Base-by-base conservation (phyloP, 2,888 invertebrate species). In the Metalampra italica region DNA sequence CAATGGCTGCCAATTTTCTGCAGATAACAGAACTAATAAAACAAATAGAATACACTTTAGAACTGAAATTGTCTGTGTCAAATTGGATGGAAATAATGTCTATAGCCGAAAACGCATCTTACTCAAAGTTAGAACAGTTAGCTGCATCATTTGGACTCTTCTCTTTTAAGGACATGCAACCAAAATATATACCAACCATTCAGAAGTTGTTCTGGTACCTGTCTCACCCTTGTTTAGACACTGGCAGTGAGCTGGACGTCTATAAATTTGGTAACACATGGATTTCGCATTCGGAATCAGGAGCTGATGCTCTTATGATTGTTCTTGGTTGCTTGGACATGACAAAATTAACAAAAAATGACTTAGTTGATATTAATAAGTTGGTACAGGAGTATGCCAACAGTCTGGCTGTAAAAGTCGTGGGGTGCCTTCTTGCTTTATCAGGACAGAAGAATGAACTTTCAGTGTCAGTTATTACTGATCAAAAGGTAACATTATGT, bases 181-280 rank as follows among this genome's bases (percentile, higher is more conserved):
- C 76, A 8, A 65, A 76, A 46, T 64, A 64, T 50, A 68, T 87
- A 42, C 69, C 75, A 15, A 61, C 75, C 37, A 62, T 88, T 30
- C 56, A 72, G 4, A 78, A 67, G 54, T 59, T 89, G 0, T 76
- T 71, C 37, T 89, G 88, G 87, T 88, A 87, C 50, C 65, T 89
- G 9, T 86, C 87, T 14, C 84, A 88, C 52, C 77, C 84, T 43
- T 75, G 78, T 55, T 67, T 88, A 51, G 67, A 82, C 52, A 52
- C 66, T 1, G 57, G 65, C 1, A 71, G 54, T 56, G 89, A 89
- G 61, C 53, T 78, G 42, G 64, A 75, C 44, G 80, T 84, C 0
- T 88, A 85, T 47, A 70, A 74, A 56, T 87, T 88, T 71, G 88
- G 88, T 11, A 53, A 72, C n/a, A 45, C 78, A 29, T 89, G 88